Evolutionary conservation across 1,140 invertebrate species (phyloP).

Genomic region (Orchesella cincta): DNA sequence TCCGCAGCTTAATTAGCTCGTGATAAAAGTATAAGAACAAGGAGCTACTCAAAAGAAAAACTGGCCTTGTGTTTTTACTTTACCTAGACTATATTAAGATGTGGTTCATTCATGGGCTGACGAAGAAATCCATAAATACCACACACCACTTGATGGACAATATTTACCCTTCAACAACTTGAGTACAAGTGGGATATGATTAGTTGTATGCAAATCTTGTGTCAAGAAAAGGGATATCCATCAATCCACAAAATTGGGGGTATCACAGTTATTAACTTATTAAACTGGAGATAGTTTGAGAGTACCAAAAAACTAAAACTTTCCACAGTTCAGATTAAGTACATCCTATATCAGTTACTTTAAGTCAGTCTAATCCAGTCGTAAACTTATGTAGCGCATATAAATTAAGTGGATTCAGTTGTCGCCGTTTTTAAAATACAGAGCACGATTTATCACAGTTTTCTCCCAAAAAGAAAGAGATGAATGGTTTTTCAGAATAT

Average conservation of each 20-base stretch:
- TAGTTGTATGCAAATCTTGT: no score
- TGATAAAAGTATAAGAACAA: background rate
- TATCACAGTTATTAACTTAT: no score
- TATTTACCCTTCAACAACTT: no score
- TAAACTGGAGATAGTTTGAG: no score
- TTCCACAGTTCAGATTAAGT: background rate
- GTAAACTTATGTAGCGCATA: background rate
- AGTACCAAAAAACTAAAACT: background rate
- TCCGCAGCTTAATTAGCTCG: background rate
- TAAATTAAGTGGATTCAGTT: constrained; percentile 15
- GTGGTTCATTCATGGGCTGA: background rate
- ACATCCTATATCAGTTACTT: constrained; percentile 9
- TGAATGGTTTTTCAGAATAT: background rate
- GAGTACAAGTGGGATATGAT: no score
- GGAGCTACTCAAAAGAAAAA: background rate
- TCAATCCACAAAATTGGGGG: no score
- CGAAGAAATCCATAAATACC: background rate
- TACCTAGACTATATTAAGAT: background rate
- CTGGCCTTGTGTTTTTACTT: background rate
- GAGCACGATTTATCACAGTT: background rate
- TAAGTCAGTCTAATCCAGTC: background rate
- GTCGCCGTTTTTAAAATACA: background rate
- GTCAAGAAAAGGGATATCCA: no score
- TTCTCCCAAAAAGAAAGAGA: background rate
- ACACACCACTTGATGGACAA: no score